A percentile compares a stretch with the other conserved stretches of the same genome.
Conservation (phyloP, 2,113 vertebrate species). For the Neoarius graeffei region DNA sequence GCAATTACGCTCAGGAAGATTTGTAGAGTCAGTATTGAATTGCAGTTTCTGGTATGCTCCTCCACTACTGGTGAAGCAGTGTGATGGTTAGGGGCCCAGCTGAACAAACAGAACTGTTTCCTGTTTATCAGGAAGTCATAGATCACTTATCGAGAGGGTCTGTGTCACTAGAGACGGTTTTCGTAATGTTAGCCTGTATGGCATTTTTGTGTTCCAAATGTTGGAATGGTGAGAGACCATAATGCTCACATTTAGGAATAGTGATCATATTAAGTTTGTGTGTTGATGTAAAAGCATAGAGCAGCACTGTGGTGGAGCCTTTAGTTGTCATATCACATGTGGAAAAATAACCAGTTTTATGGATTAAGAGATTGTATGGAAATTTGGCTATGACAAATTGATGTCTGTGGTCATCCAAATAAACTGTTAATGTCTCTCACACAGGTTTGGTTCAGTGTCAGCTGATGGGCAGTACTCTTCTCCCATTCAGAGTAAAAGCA, state of each 20-base stretch:
- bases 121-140: not conserved
- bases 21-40: too few species aligned
- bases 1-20: too few species aligned
- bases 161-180: not conserved
- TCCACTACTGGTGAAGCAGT: not conserved
- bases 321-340: not conserved
- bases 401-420: not conserved
- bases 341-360: not conserved
- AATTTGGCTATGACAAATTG: not conserved
- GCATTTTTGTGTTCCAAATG: not conserved
- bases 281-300: too few species aligned
- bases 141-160: not conserved
- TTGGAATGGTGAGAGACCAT: not conserved
- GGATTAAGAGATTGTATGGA: not conserved
- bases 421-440: slow-evolving; percentile 33
- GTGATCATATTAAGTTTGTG: not conserved
- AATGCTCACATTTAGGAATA: not conserved
- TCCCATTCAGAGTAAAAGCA: slow-evolving; percentile 58
- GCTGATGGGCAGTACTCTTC: slow-evolving; percentile 64
- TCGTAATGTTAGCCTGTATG: not conserved
- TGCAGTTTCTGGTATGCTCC: not conserved
- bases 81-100: not conserved
- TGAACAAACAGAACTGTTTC: not conserved
- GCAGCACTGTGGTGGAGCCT: not conserved
- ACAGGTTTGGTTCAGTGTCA: slow-evolving; percentile 67